Evolutionary conservation across 2,888 invertebrate genomes (phyloP).

Genomic region (Lysandra coridon): DNA sequence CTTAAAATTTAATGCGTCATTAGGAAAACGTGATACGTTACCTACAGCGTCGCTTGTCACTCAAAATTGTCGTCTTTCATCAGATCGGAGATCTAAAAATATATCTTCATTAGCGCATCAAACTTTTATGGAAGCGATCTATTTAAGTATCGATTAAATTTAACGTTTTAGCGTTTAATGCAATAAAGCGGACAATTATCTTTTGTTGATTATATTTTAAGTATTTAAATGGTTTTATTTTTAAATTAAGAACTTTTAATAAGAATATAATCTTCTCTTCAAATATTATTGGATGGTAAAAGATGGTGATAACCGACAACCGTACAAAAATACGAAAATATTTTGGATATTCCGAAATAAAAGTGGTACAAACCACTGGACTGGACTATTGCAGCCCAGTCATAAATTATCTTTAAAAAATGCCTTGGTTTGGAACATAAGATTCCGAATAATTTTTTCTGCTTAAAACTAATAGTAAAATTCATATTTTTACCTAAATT

Average conservation of each 20-base stretch:
- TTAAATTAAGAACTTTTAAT: not conserved
- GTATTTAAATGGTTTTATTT: not conserved
- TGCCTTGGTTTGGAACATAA: too few species aligned
- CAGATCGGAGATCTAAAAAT: conserved; percentile 67
- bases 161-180: not conserved
- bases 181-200: not conserved
- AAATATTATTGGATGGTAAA: not conserved
- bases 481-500: not conserved
- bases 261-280: not conserved
- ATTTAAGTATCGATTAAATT: conserved; percentile 35
- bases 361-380: not conserved
- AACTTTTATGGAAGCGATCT: conserved; percentile 45
- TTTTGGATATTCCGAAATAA: too few species aligned
- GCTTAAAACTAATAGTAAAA: too few species aligned
- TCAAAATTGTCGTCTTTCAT: conserved; percentile 63
- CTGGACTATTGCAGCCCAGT: too few species aligned
- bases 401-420: not conserved
- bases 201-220: not conserved
- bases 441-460: too few species aligned
- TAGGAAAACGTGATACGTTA: conserved; percentile 67
- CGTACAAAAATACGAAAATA: too few species aligned
- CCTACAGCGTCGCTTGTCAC: conserved; percentile 76
- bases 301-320: not conserved
- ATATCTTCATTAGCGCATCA: conserved; percentile 69
- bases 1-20: conserved; percentile 68